These are phyloP conservation scores for Nephrotoma flavescens DNA, from an alignment of 2,888 invertebrate species.

Conservation along the genomic window DNA sequence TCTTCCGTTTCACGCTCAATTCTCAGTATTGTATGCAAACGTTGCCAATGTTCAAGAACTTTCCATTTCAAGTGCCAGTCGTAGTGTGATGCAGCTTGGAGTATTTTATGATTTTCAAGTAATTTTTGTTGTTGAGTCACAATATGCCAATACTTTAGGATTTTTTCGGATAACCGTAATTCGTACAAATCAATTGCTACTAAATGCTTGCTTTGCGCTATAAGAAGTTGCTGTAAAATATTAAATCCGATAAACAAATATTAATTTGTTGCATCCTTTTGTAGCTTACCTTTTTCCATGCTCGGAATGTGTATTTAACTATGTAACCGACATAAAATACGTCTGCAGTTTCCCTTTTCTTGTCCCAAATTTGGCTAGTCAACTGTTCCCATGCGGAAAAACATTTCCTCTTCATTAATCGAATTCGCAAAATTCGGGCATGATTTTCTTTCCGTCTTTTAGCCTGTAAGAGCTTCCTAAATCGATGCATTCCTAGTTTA, in stretches of 20 bases:
- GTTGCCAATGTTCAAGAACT: conserved; percentile 44
- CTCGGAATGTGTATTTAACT: conserved; percentile 31
- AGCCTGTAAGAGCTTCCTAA: conserved; percentile 23
- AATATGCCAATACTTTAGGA: conserved; percentile 37
- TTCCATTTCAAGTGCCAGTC: conserved; percentile 33
- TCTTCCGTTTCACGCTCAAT: conserved; percentile 51
- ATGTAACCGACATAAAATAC: conserved; percentile 37
- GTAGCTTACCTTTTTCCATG: conserved; percentile 35
- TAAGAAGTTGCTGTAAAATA: conserved; percentile 11
- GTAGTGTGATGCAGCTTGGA: conserved; percentile 28
- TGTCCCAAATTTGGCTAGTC: conserved; percentile 35
- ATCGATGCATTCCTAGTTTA: conserved; percentile 25
- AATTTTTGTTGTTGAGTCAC: conserved; percentile 32
- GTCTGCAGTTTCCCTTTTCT: conserved; percentile 41
- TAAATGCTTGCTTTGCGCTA: conserved; percentile 39
- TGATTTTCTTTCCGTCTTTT: conserved; percentile 29
- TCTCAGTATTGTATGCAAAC: conserved; percentile 45
- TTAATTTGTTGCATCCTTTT: too few species aligned
- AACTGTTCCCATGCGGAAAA: conserved; percentile 39
- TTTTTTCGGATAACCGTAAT: conserved; percentile 38
- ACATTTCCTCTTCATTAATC: conserved; percentile 34
- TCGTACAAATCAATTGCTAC: conserved; percentile 61
- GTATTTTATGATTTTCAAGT: conserved; percentile 34
- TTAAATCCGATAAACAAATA: conserved; percentile 10
- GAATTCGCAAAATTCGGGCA: conserved; percentile 34